A percentile compares a stretch with the other conserved stretches of the same genome.
Evolutionary conservation across 2,888 invertebrate species (phyloP).

Genomic region (Euplexia lucipara): DNA sequence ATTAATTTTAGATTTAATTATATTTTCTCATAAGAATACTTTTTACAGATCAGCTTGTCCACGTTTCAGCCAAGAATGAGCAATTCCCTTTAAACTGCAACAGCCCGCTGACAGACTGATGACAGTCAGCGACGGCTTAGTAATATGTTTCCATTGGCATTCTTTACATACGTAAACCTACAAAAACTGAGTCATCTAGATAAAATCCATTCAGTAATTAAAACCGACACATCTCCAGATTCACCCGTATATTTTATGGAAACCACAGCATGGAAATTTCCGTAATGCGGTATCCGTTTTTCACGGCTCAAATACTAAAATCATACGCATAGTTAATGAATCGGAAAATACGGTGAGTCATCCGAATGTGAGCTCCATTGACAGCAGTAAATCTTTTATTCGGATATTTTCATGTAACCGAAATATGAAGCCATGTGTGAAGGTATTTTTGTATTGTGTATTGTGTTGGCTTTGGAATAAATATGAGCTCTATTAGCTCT

Average conservation of each 20-base stretch:
- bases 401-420: slow-evolving; percentile 21
- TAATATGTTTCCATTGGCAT: background rate
- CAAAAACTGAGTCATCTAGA: background rate
- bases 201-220: slow-evolving; percentile 32
- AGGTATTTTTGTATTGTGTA: slow-evolving; percentile 13
- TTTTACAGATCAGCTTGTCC: too few species aligned
- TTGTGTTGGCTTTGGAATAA: background rate
- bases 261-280: slow-evolving; percentile 25
- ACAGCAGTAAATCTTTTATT: slow-evolving; percentile 46
- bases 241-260: slow-evolving; percentile 6
- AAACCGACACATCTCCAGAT: background rate
- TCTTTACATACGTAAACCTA: background rate
- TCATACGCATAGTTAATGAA: slow-evolving; percentile 56
- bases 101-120: too few species aligned
- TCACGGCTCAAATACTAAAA: slow-evolving; percentile 47
- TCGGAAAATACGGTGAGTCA: slow-evolving; percentile 50
- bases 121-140: too few species aligned
- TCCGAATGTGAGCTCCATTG: slow-evolving; percentile 40
- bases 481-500: background rate
- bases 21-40: too few species aligned
- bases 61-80: too few species aligned
- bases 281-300: slow-evolving; percentile 20
- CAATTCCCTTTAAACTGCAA: too few species aligned
- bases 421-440: slow-evolving; percentile 23
- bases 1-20: too few species aligned